Percentiles rank a stretch among this genome's conserved stretches.
Conservation (phyloP, 2,888 invertebrate genomes). For the Rhodophaea formosa region DNA sequence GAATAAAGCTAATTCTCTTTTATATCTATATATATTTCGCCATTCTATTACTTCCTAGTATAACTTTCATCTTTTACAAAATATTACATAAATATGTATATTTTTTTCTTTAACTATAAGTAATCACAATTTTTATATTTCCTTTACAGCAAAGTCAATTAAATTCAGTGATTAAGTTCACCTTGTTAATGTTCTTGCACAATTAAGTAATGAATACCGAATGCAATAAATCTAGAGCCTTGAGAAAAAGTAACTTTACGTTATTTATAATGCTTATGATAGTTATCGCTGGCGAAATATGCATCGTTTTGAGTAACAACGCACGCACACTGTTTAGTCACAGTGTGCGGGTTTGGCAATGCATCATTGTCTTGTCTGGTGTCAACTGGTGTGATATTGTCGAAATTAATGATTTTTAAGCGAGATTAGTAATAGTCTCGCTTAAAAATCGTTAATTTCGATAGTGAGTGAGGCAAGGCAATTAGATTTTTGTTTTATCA, state of each 20-base stretch:
- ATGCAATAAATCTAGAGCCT: slow-evolving; percentile 3
- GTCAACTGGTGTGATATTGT: neutral
- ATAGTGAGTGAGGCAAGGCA: no score
- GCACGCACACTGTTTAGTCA: neutral
- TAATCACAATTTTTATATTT: no score
- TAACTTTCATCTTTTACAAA: no score
- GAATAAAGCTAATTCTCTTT: no score
- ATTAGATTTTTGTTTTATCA: no score
- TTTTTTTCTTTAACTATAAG: neutral
- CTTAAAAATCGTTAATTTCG: no score
- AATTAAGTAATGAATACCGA: neutral
- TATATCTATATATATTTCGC: no score
- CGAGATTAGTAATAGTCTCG: no score
- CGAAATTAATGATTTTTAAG: neutral
- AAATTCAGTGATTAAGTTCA: neutral
- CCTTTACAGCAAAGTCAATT: no score
- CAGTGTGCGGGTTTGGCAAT: neutral
- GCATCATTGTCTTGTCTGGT: neutral
- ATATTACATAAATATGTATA: neutral
- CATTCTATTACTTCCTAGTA: no score
- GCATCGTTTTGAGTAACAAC: neutral
- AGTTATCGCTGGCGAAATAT: slow-evolving; percentile 1
- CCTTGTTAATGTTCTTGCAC: slow-evolving; percentile 13
- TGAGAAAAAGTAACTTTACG: slow-evolving; percentile 4
- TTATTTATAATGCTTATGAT: neutral